These are phyloP conservation scores for Cydia fagiglandana DNA, from an alignment of 1,140 invertebrate genomes.

Conservation along the genomic window DNA sequence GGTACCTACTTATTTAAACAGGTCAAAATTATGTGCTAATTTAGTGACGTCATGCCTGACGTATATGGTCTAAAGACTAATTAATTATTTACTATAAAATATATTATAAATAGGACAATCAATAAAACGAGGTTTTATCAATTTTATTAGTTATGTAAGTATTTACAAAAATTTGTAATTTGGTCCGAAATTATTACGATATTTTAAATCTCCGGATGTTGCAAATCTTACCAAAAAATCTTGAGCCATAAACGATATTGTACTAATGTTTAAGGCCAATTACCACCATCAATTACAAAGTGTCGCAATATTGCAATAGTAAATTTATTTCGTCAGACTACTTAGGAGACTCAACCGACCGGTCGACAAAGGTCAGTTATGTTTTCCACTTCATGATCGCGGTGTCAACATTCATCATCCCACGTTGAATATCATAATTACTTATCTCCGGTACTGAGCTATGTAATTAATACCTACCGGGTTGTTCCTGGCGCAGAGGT, in stretches of 20 bases:
- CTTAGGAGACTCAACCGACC: slow-evolving; percentile 28
- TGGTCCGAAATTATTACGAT: background rate
- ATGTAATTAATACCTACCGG: background rate
- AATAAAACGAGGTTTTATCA: too few relatives aligned
- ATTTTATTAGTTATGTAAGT: too few relatives aligned
- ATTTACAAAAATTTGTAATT: background rate
- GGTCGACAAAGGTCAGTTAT: slow-evolving; percentile 31
- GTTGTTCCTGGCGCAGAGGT: too few relatives aligned
- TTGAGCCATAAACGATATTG: slow-evolving; percentile 22
- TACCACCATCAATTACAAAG: slow-evolving; percentile 30
- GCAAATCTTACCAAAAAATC: slow-evolving; percentile 1
- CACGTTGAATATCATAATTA: slow-evolving; percentile 27
- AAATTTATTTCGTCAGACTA: slow-evolving; percentile 25
- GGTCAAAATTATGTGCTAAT: too few relatives aligned
- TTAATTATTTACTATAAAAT: background rate
- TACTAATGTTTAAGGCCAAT: slow-evolving; percentile 25
- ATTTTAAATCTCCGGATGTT: background rate
- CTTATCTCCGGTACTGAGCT: background rate
- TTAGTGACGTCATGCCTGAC: too few relatives aligned
- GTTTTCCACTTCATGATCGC: slow-evolving; percentile 30
- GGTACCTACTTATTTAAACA: too few relatives aligned
- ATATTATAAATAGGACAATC: background rate
- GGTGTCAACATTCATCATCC: slow-evolving; percentile 29
- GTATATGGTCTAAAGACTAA: background rate
- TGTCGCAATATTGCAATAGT: slow-evolving; percentile 29